Evolutionary conservation across 2,113 vertebrate species (phyloP).

Genomic region (Grallaria varia): DNA sequence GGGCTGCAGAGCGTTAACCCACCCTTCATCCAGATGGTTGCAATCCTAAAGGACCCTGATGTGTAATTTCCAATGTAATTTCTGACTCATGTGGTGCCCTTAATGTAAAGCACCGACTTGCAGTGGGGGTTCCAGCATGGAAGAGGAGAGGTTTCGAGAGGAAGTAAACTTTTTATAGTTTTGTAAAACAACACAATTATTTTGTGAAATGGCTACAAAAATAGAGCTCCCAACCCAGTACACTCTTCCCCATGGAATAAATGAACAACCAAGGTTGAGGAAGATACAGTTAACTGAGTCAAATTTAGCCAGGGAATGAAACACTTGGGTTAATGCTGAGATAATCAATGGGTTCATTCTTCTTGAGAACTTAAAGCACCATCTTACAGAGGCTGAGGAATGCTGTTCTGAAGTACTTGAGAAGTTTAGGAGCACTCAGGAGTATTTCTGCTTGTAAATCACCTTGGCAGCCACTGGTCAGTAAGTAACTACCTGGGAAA

Average conservation of each 20-base stretch:
- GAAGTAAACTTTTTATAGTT: not conserved
- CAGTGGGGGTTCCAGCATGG: not conserved
- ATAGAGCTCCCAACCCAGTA: not conserved
- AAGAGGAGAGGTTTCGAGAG: not conserved
- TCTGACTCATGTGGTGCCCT: not conserved
- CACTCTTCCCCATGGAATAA: not conserved
- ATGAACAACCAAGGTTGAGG: not conserved
- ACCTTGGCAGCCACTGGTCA: not conserved
- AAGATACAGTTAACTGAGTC: not conserved
- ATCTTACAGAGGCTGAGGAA: not conserved
- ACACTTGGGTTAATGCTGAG: not conserved
- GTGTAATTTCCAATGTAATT: not conserved
- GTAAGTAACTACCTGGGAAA: not conserved
- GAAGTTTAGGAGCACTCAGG: not conserved
- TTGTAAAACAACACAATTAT: not conserved
- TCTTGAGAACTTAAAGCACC: not conserved
- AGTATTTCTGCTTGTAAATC: not conserved
- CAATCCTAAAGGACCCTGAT: not conserved
- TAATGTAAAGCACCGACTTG: not conserved
- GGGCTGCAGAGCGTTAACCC: not conserved
- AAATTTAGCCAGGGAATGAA: not conserved
- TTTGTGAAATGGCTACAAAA: not conserved
- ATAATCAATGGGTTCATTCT: not conserved
- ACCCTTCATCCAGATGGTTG: not conserved
- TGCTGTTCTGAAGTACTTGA: fast-evolving